Evolutionary conservation across 2,113 vertebrate genomes (phyloP).

Genomic region (Ancistrus triradiatus): DNA sequence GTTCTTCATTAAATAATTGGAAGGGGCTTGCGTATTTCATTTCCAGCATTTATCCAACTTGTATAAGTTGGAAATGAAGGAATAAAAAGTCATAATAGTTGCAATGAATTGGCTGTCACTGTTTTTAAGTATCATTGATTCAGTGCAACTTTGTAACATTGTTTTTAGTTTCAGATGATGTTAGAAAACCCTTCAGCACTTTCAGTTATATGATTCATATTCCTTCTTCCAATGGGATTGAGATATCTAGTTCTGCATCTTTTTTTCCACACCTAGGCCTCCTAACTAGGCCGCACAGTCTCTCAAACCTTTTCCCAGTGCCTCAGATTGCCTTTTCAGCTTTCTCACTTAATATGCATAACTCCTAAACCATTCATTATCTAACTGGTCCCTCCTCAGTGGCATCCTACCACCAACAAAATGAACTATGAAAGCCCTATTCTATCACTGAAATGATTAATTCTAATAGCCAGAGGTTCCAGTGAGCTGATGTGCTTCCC

Average conservation of each 20-base stretch:
- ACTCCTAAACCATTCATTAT: constrained; percentile 45
- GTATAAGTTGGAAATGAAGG: too few species aligned
- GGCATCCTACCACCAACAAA: constrained; percentile 41
- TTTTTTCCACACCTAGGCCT: constrained; percentile 7
- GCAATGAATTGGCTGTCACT: too few species aligned
- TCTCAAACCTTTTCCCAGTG: neutral
- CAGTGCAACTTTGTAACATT: too few species aligned
- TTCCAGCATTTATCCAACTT: too few species aligned
- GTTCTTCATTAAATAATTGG: too few species aligned
- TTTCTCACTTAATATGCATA: constrained; percentile 32
- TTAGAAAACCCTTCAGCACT: too few species aligned
- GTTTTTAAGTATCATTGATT: too few species aligned
- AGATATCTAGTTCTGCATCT: constrained; percentile 20
- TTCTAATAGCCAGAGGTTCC: constrained; percentile 45
- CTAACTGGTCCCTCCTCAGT: constrained; percentile 29
- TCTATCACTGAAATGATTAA: constrained; percentile 52
- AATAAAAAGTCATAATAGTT: too few species aligned
- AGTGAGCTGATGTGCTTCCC: constrained; percentile 31
- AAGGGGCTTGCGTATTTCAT: too few species aligned
- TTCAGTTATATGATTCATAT: too few species aligned
- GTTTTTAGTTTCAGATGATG: too few species aligned
- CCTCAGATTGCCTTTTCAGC: constrained; percentile 29
- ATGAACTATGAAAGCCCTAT: constrained; percentile 50
- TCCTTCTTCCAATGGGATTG: too few species aligned
- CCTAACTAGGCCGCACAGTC: constrained; percentile 22